Percentiles rank a stretch among this genome's conserved stretches.
Conservation (phyloP, 2,113 vertebrate species). For the Hassar affinis region DNA sequence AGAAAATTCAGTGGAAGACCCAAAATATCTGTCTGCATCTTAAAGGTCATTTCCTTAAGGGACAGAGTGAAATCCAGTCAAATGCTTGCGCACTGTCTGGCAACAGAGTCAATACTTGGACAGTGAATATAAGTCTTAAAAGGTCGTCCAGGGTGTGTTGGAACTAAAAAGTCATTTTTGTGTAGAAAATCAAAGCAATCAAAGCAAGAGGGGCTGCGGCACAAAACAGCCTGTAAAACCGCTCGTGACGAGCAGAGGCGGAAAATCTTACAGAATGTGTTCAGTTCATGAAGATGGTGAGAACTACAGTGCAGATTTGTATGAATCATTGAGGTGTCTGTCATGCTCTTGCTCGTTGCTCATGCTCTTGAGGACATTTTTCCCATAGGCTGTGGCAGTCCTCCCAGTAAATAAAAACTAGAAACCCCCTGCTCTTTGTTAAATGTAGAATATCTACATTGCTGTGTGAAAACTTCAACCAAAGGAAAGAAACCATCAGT, state of each 20-base stretch:
- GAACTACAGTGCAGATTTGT: neutral
- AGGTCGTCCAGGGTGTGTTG: neutral
- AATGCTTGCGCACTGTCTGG: conserved; percentile 3
- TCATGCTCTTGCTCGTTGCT: too few species aligned
- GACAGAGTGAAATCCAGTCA: neutral
- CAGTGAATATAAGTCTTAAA: conserved; percentile 15
- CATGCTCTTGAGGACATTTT: neutral
- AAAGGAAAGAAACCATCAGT: neutral
- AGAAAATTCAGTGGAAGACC: neutral
- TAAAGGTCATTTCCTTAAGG: conserved; percentile 24
- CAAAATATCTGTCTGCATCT: conserved; percentile 7
- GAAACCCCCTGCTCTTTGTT: neutral
- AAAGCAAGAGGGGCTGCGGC: neutral
- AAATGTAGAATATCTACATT: neutral
- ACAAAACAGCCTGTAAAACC: neutral
- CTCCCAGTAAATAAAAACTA: neutral
- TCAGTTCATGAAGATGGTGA: neutral
- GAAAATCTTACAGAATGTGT: neutral
- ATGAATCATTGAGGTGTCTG: conserved; percentile 4
- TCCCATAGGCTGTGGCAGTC: neutral
- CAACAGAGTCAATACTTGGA: conserved; percentile 19
- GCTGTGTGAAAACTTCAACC: neutral
- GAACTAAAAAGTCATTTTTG: neutral
- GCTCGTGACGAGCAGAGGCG: neutral
- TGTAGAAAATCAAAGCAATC: conserved; percentile 17